Percentiles rank a stretch among this genome's conserved stretches.
Evolutionary conservation across 2,888 invertebrate genomes (phyloP).

Genomic region (Patella ulyssiponensis): DNA sequence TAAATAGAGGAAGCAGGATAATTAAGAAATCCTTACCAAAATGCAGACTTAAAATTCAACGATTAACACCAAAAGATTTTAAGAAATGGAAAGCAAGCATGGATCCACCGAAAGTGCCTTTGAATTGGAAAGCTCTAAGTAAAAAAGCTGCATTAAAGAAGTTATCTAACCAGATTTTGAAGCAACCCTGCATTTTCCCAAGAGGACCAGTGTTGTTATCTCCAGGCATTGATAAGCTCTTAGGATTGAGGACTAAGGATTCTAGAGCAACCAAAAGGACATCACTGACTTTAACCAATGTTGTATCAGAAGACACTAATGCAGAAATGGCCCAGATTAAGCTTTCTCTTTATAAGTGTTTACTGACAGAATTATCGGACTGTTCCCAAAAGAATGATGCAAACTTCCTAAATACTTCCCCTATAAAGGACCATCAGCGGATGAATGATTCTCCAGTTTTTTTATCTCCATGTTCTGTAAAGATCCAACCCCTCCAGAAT

Average conservation of each 20-base stretch:
- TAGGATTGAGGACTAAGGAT: slow-evolving; percentile 53
- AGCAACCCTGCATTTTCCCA: slow-evolving; percentile 46
- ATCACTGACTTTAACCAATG: slow-evolving; percentile 45
- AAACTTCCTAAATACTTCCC: not conserved
- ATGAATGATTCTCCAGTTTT: not conserved
- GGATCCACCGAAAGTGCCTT: slow-evolving; percentile 1
- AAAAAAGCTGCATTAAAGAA: not conserved
- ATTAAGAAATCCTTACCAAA: slow-evolving; percentile 44
- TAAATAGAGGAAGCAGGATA: slow-evolving; percentile 50
- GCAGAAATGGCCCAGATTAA: slow-evolving; percentile 56
- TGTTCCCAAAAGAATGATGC: not conserved
- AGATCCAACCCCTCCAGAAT: not conserved
- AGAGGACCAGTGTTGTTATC: slow-evolving; percentile 50
- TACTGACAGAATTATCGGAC: slow-evolving; percentile 50
- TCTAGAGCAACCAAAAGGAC: slow-evolving; percentile 16
- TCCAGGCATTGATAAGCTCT: slow-evolving; percentile 53
- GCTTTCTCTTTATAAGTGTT: slow-evolving; percentile 49
- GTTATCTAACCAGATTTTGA: slow-evolving; percentile 4
- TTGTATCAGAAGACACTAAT: slow-evolving; percentile 56
- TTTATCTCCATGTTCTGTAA: not conserved
- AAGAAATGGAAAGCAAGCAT: slow-evolving; percentile 40
- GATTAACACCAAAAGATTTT: slow-evolving; percentile 44
- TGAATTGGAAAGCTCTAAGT: not conserved
- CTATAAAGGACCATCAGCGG: not conserved
- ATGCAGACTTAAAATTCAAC: slow-evolving; percentile 48